Percentiles rank a stretch among this genome's conserved stretches.
These are phyloP conservation scores for Xanthia togata DNA, from an alignment of 2,888 invertebrate species.

Conservation along the genomic window DNA sequence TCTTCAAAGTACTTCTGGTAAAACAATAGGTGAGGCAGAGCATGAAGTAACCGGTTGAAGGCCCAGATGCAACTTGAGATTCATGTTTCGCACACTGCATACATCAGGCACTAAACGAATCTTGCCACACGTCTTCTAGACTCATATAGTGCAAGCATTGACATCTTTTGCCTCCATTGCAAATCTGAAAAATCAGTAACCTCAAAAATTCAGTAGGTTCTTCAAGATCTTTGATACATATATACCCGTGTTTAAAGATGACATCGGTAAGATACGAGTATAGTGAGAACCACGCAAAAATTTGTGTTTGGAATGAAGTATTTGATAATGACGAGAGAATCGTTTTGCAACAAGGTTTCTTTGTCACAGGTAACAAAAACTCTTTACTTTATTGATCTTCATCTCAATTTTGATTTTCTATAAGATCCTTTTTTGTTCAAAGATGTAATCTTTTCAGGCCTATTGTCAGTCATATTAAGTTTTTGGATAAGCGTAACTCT, in stretches of 20 bases:
- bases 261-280: constrained; percentile 25
- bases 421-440: neutral
- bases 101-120: constrained; percentile 33
- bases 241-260: constrained; percentile 30
- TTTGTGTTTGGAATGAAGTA: constrained; percentile 74
- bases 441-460: constrained; percentile 70
- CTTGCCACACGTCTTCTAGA: constrained; percentile 51
- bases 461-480: constrained; percentile 71
- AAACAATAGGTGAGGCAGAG: constrained; percentile 75
- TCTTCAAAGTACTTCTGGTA: constrained; percentile 34
- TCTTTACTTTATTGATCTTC: neutral
- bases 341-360: constrained; percentile 70
- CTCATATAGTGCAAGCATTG: constrained; percentile 33
- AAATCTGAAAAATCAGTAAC: neutral
- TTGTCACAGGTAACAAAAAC: constrained; percentile 71
- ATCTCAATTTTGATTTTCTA: neutral
- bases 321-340: constrained; percentile 72
- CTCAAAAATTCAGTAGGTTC: neutral
- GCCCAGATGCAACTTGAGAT: constrained; percentile 73
- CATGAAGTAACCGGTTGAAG: constrained; percentile 74
- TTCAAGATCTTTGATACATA: neutral
- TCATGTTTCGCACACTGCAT: constrained; percentile 54
- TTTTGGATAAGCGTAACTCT: constrained; percentile 74
- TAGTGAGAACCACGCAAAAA: constrained; percentile 28
- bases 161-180: neutral